Conservation (phyloP, 2,797 vertebrate genomes). For the Falco columbarius region DNA sequence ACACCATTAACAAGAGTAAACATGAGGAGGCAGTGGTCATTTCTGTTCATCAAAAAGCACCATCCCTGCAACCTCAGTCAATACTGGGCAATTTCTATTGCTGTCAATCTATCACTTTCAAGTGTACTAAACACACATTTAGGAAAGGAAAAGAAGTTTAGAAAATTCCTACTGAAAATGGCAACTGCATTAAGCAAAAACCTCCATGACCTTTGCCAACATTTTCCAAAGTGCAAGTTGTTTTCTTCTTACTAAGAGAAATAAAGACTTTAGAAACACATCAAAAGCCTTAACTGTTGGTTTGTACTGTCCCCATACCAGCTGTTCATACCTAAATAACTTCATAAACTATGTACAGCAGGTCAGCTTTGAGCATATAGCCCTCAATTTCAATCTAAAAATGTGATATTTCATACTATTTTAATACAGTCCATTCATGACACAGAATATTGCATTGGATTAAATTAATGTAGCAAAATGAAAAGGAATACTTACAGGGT, state of each 20-base stretch:
- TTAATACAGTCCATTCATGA: background rate
- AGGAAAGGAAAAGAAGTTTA: background rate
- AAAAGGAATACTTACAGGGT: background rate
- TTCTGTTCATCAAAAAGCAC: background rate
- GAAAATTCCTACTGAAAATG: background rate
- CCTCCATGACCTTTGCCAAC: background rate
- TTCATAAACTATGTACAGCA: background rate
- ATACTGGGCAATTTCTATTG: background rate
- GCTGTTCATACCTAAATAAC: background rate
- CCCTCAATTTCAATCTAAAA: background rate
- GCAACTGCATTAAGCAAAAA: background rate
- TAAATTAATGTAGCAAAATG: background rate
- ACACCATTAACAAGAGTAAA: background rate
- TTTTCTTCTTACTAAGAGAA: background rate
- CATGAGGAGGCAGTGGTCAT: background rate
- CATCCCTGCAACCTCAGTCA: background rate
- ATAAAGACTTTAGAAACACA: background rate
- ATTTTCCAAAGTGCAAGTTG: background rate
- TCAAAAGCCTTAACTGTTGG: background rate
- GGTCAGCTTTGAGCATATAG: background rate
- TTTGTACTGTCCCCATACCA: background rate
- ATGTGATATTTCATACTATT: background rate
- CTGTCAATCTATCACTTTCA: background rate
- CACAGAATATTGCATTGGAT: background rate
- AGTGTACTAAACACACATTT: background rate